Conservation (phyloP, 2,113 vertebrate species). For the Lagopus muta region DNA sequence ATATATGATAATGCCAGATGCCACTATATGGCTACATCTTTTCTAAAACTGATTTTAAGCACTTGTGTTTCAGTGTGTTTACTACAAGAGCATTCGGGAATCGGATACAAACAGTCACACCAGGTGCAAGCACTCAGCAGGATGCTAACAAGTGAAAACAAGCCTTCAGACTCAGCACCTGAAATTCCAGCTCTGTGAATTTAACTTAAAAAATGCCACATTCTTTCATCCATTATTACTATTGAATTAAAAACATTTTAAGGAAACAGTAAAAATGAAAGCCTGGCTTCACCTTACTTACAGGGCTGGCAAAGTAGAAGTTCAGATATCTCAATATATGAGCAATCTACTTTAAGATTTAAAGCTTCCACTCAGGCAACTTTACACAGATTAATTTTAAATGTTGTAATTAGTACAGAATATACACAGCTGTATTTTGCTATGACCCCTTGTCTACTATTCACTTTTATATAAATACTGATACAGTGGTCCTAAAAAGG, state of each 20-base stretch:
- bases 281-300: background rate
- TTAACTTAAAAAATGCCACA: background rate
- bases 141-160: background rate
- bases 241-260: background rate
- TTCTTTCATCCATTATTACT: background rate
- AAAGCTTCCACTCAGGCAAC: background rate
- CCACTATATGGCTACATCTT: accelerated
- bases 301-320: background rate
- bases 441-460: background rate
- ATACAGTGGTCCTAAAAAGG: background rate
- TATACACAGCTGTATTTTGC: background rate
- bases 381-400: background rate
- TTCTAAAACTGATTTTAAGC: background rate
- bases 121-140: background rate
- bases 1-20: background rate
- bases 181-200: background rate
- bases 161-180: background rate
- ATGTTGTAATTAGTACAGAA: background rate
- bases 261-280: background rate
- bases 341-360: background rate
- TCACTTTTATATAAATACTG: background rate
- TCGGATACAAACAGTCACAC: background rate
- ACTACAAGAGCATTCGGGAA: background rate
- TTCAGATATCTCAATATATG: background rate
- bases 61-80: background rate